A percentile compares a stretch with the other conserved stretches of the same genome.
phyloP scores from a whole-genome alignment of 2,113 vertebrate species.

The Bufo bufo region DNA sequence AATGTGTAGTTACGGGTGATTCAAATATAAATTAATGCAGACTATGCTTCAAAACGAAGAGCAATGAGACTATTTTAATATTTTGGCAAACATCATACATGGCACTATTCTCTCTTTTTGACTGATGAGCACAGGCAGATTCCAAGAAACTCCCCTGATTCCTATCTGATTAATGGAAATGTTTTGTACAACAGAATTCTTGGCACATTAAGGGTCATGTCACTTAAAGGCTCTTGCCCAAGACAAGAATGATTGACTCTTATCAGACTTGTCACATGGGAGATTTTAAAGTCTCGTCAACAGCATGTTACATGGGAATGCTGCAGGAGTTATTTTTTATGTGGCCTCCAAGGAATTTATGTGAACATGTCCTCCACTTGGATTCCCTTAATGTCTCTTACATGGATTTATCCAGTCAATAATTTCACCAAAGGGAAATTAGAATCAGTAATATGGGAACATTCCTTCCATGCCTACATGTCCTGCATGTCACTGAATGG shows the following conservation, averaged over 20 bases:
- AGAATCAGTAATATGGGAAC: background rate
- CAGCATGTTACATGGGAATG: background rate
- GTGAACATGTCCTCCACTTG: background rate
- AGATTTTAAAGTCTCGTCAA: background rate
- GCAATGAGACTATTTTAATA: background rate
- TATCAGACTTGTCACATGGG: conserved; percentile 1
- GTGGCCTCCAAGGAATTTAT: background rate
- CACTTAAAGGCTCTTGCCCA: background rate
- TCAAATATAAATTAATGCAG: no score
- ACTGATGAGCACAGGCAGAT: background rate
- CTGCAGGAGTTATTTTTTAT: background rate
- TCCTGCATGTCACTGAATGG: background rate
- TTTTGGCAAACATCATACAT: background rate
- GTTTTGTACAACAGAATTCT: conserved; percentile 2
- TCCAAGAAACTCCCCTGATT: background rate
- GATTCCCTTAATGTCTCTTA: background rate
- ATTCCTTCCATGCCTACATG: background rate
- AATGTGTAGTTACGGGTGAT: no score
- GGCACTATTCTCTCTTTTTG: background rate
- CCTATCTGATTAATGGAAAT: background rate
- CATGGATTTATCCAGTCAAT: conserved; percentile 19
- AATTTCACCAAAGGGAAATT: background rate
- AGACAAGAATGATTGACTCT: conserved; percentile 13
- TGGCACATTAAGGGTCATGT: conserved; percentile 1
- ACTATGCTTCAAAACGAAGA: background rate